phyloP scores from a whole-genome alignment of 2,113 vertebrate species.

The Colius striatus region DNA sequence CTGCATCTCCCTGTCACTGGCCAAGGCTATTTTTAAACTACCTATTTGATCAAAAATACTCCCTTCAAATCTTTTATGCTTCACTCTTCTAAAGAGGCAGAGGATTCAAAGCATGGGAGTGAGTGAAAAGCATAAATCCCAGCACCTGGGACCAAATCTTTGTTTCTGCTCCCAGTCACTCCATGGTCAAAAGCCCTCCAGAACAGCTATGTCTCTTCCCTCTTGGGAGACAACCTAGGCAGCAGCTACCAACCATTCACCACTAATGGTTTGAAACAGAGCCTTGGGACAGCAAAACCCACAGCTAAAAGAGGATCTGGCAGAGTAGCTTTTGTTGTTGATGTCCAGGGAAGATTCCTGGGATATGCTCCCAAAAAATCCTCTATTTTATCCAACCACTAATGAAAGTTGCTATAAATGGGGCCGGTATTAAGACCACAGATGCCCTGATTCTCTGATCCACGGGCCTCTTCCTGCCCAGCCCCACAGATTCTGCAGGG shows the following conservation, averaged over 20 bases:
- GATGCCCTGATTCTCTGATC: not conserved
- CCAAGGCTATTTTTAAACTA: not conserved
- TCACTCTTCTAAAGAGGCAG: not conserved
- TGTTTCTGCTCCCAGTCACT: not conserved
- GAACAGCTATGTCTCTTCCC: not conserved
- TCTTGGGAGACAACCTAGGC: not conserved
- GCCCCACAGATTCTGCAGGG: not conserved
- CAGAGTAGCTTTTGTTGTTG: not conserved
- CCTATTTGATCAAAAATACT: not conserved
- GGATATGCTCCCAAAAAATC: not conserved
- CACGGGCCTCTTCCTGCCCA: not conserved
- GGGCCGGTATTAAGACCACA: fast-evolving
- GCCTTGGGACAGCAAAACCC: not conserved
- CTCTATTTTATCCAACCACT: not conserved
- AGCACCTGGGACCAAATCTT: not conserved
- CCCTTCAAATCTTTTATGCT: not conserved
- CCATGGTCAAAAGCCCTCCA: not conserved
- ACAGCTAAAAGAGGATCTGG: not conserved
- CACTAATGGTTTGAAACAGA: not conserved
- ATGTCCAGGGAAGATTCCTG: not conserved
- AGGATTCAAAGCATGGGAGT: not conserved
- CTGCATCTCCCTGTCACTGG: not conserved
- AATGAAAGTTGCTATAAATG: not conserved
- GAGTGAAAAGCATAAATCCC: not conserved
- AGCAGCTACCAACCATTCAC: not conserved